phyloP scores from a whole-genome alignment of 2,888 invertebrate genomes.

The Odontocerum albicorne region DNA sequence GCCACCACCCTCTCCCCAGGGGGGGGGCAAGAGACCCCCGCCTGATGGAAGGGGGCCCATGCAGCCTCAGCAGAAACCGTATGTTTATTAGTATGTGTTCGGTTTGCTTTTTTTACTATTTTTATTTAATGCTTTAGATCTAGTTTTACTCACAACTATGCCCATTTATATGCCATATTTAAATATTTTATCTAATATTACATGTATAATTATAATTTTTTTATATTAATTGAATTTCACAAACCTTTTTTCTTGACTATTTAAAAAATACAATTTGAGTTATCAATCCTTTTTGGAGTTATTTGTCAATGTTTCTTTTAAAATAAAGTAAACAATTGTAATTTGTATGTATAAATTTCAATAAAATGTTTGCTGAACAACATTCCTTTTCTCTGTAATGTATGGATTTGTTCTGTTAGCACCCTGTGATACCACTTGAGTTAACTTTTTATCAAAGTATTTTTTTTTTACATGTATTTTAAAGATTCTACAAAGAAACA shows the following conservation, averaged over 20 bases:
- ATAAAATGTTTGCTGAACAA: no score
- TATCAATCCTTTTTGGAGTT: not conserved
- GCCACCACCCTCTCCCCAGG: constrained; percentile 58
- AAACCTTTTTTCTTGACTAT: no score
- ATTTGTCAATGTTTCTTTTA: not conserved
- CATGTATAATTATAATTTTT: no score
- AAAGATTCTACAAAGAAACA: no score
- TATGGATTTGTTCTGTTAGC: no score
- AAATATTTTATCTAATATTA: no score
- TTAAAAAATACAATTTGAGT: not conserved
- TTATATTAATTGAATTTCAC: no score
- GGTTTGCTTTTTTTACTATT: constrained; percentile 30
- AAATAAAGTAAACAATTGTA: not conserved
- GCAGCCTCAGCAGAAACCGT: constrained; percentile 66
- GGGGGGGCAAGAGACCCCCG: constrained; percentile 62
- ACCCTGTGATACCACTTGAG: no score
- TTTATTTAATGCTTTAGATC: constrained; percentile 28
- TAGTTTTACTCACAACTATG: constrained; percentile 38
- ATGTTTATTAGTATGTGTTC: constrained; percentile 40
- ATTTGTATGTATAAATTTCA: not conserved
- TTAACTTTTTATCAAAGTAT: no score
- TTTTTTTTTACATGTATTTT: no score
- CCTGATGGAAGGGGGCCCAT: constrained; percentile 60
- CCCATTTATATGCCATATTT: no score
- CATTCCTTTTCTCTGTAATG: no score